A percentile compares a stretch with the other conserved stretches of the same genome.
These are phyloP conservation scores for Axea sp. DNA, from an alignment of 2,888 invertebrate species.

Conservation along the genomic window DNA sequence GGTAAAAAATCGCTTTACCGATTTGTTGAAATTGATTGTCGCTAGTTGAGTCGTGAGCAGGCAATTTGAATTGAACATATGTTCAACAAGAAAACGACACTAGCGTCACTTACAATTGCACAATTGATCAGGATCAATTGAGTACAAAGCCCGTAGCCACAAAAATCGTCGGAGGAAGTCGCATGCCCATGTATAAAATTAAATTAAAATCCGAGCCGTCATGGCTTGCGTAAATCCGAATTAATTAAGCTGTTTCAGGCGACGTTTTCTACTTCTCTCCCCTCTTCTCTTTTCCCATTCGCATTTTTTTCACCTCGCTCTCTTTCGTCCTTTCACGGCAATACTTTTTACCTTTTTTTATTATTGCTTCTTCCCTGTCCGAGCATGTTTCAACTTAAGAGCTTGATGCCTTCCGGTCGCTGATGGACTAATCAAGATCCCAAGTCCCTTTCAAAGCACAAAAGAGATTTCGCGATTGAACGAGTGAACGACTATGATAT, in stretches of 20 bases:
- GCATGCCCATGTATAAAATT: slow-evolving; percentile 63
- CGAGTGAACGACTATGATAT: slow-evolving; percentile 61
- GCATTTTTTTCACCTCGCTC: slow-evolving; percentile 24
- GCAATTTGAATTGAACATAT: slow-evolving; percentile 48
- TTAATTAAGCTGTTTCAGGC: slow-evolving; percentile 77
- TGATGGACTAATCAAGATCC: slow-evolving; percentile 77
- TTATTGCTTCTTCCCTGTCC: slow-evolving; percentile 58
- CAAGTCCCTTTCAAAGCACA: slow-evolving; percentile 70
- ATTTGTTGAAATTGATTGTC: too few relatives aligned
- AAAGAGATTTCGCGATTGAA: slow-evolving; percentile 68
- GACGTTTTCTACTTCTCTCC: slow-evolving; percentile 19
- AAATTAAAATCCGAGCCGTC: slow-evolving; percentile 71
- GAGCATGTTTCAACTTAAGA: slow-evolving; percentile 69
- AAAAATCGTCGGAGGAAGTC: slow-evolving; percentile 52
- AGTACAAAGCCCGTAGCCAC: slow-evolving; percentile 40
- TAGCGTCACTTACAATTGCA: slow-evolving; percentile 25
- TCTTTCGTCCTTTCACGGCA: slow-evolving; percentile 34
- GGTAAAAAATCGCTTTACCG: slow-evolving; percentile 46
- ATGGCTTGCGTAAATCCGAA: slow-evolving; percentile 78
- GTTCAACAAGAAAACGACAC: slow-evolving; percentile 47
- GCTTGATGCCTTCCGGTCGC: slow-evolving; percentile 76
- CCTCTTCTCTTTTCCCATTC: slow-evolving; percentile 7
- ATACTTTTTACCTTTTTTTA: slow-evolving; percentile 53
- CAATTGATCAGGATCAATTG: slow-evolving; percentile 52
- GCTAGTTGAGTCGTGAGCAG: slow-evolving; percentile 43